A percentile compares a stretch with the other conserved stretches of the same genome.
Conservation (phyloP, 2,888 invertebrate genomes). For the Pegoplata infirma region DNA sequence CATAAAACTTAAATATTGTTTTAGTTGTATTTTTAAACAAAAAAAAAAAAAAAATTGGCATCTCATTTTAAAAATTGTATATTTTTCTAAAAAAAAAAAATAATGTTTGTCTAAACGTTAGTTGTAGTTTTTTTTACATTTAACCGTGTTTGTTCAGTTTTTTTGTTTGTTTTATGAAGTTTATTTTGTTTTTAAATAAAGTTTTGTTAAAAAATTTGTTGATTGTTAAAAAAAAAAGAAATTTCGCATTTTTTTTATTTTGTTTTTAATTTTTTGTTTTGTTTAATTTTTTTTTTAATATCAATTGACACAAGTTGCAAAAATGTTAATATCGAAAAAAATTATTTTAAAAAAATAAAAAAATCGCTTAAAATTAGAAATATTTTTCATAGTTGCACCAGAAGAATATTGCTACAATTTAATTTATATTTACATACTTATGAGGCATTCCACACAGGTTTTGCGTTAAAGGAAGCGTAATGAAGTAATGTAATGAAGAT, state of each 20-base stretch:
- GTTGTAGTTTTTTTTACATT: neutral
- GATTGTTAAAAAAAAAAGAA: neutral
- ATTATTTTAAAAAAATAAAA: no score
- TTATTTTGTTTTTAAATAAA: conserved; percentile 2
- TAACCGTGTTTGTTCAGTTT: conserved; percentile 12
- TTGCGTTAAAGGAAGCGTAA: no score
- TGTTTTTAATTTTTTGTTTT: no score
- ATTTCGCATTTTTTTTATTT: neutral
- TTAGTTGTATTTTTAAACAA: neutral
- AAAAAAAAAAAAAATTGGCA: no score
- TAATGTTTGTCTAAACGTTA: neutral
- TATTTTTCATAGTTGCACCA: no score
- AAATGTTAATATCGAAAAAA: no score
- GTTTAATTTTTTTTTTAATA: no score
- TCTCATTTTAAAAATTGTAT: neutral
- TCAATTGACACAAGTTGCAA: conserved; percentile 46
- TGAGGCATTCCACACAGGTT: no score
- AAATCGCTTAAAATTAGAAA: no score
- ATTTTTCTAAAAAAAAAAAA: neutral
- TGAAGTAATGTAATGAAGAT: no score
- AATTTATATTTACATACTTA: no score
- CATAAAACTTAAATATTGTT: neutral
- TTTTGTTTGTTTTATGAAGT: neutral
- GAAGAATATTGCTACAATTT: no score
- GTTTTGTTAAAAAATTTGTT: neutral